Base-by-base conservation (phyloP, 2,113 vertebrate species). In the Sinocyclocheilus rhinocerous region DNA sequence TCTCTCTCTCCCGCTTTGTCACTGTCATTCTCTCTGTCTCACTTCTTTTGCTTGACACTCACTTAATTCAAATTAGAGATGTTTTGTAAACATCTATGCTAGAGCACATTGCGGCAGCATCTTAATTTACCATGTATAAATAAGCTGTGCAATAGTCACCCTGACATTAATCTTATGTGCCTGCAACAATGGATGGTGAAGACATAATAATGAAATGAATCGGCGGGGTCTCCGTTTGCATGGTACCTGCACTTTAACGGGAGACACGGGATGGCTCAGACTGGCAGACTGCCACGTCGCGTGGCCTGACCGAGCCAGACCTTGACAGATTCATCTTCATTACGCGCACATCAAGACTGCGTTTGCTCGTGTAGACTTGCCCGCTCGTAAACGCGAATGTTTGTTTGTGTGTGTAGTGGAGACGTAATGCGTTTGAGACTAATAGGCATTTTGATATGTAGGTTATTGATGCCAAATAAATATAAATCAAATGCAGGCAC, bases 171-270 rank as follows among this genome's bases (percentile, higher is more conserved):
- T 93, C 92, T 90, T 86, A 81, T 57, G 90, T 91, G 90, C 92
- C 90, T 86, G 89, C 92, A 90, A 90, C 93, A 93, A 93, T 90
- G 90, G 92, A 92, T 92, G 89, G 88, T 92, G 90, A 91, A 91
- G 92, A 93, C 91, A 92, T 92, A 90, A 91, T 93, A 92, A 93
- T 92, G 89, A 89, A 91, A 92, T 91, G 90, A 94, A 93, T 90
- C 83, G 85, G 76, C 86, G 26, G 91, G 91, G 91, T 91, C 91
- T 89, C 79, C 18, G 15, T 18, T 70, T 55, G 81, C 45, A 20
- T 22, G 45, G 9, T 70, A 50, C 59, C 57, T 80, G 69, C n/a
- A 39, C 52, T 81, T 70, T 52, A 65, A 89, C 91, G 90, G 90
- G 89, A 92, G 93, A 90, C 93, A 91, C 89, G 87, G 91, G 78